Conservation (phyloP, 2,888 invertebrate genomes). For the Hypselothyrea guttata region DNA sequence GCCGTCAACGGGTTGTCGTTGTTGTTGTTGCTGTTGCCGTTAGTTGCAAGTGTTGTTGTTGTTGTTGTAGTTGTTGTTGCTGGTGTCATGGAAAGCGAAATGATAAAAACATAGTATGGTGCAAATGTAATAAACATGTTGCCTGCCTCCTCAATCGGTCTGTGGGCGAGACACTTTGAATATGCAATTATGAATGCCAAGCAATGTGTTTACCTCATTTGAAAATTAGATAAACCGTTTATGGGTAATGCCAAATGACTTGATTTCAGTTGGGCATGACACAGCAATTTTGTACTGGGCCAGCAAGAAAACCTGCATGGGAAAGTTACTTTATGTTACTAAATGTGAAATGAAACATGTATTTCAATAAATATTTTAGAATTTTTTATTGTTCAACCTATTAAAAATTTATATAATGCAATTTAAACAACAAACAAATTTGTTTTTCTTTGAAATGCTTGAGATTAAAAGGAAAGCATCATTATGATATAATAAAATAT, state of each 20-base stretch:
- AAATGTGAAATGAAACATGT: background rate
- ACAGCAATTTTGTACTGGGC: constrained; percentile 18
- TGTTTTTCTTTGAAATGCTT: no score
- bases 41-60: constrained; percentile 15
- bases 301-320: constrained; percentile 9
- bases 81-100: constrained; percentile 48
- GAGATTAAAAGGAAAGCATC: no score
- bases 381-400: no score
- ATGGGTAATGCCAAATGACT: constrained; percentile 60
- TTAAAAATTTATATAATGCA: no score
- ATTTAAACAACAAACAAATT: no score
- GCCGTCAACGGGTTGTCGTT: constrained; percentile 40
- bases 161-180: constrained; percentile 67
- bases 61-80: constrained; percentile 11
- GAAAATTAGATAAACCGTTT: constrained; percentile 67
- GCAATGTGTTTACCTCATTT: constrained; percentile 67
- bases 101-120: constrained; percentile 61
- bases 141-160: constrained; percentile 26
- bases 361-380: no score
- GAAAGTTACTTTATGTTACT: constrained; percentile 3
- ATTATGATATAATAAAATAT: no score
- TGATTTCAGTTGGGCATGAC: constrained; percentile 41
- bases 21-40: constrained; percentile 11
- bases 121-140: constrained; percentile 73
- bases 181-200: constrained; percentile 70